These are phyloP conservation scores for Pardalotus punctatus DNA, from an alignment of 2,113 vertebrate species.

Conservation along the genomic window DNA sequence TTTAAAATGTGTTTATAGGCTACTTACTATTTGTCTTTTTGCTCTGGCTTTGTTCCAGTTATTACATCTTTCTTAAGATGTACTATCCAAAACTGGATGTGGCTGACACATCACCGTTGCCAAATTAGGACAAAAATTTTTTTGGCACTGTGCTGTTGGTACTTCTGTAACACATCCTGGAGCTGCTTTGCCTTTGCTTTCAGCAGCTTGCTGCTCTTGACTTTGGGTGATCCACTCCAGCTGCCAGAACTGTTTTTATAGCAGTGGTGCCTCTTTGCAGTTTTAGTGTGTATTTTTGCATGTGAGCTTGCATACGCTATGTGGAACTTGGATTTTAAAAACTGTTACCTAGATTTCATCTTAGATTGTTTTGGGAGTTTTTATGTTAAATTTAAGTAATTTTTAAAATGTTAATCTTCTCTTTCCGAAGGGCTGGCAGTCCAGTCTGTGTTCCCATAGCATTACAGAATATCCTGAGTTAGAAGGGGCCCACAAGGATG, in stretches of 20 bases:
- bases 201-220: not conserved
- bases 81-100: not conserved
- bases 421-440: not conserved
- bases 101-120: not conserved
- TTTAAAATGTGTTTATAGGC: not conserved
- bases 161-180: not conserved
- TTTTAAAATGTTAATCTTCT: not conserved
- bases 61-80: not conserved
- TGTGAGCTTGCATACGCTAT: not conserved
- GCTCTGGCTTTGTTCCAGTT: not conserved
- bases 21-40: not conserved
- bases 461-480: not conserved
- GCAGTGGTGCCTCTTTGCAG: not conserved
- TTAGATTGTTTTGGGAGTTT: not conserved
- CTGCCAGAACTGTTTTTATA: not conserved
- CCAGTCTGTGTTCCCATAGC: not conserved
- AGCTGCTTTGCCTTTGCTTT: not conserved
- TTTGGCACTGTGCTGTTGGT: not conserved
- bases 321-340: not conserved
- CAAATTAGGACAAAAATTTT: constrained; percentile 35
- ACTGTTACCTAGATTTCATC: not conserved
- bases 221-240: not conserved
- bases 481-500: not conserved
- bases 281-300: not conserved
- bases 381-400: not conserved